phyloP scores from a whole-genome alignment of 2,888 invertebrate genomes.

The Cantharis rustica region DNA sequence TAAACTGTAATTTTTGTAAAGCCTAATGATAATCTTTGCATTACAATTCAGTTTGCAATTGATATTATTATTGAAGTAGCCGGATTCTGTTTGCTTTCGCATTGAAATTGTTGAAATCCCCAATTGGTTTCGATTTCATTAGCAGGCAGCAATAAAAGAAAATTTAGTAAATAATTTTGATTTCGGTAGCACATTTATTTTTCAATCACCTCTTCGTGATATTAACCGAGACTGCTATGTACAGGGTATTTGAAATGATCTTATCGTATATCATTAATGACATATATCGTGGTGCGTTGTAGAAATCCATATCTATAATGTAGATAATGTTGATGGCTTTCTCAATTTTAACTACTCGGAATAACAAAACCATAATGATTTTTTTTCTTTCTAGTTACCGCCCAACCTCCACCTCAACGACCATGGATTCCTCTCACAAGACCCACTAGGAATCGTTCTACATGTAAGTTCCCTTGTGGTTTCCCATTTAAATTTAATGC shows the following conservation, averaged over 20 bases:
- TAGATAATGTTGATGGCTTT: too few relatives aligned
- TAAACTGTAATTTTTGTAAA: neutral
- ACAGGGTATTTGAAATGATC: too few relatives aligned
- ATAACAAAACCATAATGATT: neutral
- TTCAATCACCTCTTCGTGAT: too few relatives aligned
- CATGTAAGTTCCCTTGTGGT: constrained; percentile 78
- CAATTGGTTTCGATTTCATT: neutral
- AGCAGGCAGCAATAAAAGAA: neutral
- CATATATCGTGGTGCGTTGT: too few relatives aligned
- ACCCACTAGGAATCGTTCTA: constrained; percentile 85
- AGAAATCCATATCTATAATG: too few relatives aligned
- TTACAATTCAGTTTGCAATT: neutral
- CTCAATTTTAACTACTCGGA: neutral
- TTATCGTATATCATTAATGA: too few relatives aligned
- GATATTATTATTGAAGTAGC: neutral
- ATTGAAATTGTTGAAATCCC: too few relatives aligned
- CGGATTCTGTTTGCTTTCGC: neutral
- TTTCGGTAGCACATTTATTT: too few relatives aligned
- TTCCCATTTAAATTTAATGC: neutral
- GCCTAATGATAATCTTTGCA: neutral
- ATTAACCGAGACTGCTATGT: too few relatives aligned
- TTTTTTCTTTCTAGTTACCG: constrained; percentile 77
- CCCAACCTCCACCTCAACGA: constrained; percentile 87
- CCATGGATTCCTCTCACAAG: constrained; percentile 94
- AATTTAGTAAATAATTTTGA: too few relatives aligned